phyloP scores from a whole-genome alignment of 2,113 vertebrate species.

The Semnornis frantzii region DNA sequence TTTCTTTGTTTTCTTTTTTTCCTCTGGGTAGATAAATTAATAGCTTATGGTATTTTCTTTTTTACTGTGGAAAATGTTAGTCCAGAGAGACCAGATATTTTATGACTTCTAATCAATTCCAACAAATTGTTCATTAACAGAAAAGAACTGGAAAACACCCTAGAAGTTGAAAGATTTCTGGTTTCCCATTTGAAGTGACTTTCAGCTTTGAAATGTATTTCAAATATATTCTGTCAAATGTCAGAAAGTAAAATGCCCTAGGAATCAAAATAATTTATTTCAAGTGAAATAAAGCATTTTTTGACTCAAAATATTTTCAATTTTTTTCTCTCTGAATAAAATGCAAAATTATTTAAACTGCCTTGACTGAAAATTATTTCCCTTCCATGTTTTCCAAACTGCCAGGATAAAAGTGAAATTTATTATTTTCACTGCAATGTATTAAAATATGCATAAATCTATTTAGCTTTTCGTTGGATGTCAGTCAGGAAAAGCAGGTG shows the following conservation, averaged over 20 bases:
- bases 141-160: constrained; percentile 17
- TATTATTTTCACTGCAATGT: constrained; percentile 7
- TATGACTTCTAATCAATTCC: constrained; percentile 15
- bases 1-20: constrained; percentile 24
- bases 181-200: constrained; percentile 37
- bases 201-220: constrained; percentile 28
- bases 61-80: constrained; percentile 10
- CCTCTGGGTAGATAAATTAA: constrained; percentile 8
- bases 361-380: constrained; percentile 40
- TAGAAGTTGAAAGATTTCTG: constrained; percentile 40
- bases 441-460: constrained; percentile 6
- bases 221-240: constrained; percentile 4
- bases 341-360: constrained; percentile 24
- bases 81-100: neutral
- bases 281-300: constrained; percentile 7
- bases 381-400: constrained; percentile 21
- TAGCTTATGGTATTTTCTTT: neutral
- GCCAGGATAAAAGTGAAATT: constrained; percentile 12
- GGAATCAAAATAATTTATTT: constrained; percentile 27
- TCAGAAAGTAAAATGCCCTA: constrained; percentile 8
- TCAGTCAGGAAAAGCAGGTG: constrained; percentile 49
- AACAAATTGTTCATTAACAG: constrained; percentile 43
- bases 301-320: neutral
- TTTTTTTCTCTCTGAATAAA: constrained; percentile 22
- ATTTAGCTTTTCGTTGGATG: constrained; percentile 8